These are phyloP conservation scores for Perca flavescens DNA, from an alignment of 2,113 vertebrate species.

Conservation along the genomic window DNA sequence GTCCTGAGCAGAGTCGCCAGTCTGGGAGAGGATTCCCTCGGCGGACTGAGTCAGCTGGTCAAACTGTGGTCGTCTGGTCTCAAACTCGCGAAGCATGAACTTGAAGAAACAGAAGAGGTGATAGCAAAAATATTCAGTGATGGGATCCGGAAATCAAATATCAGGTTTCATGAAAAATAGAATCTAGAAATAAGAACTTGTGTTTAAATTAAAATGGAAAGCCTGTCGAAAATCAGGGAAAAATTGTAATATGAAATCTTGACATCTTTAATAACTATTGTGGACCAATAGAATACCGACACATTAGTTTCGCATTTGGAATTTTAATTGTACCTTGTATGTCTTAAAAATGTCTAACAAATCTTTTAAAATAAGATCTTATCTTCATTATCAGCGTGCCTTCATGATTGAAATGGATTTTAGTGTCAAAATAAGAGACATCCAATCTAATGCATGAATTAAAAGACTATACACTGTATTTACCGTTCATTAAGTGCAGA, in stretches of 20 bases:
- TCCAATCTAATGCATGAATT: background rate
- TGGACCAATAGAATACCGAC: background rate
- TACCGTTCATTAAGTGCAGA: background rate
- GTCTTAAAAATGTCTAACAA: background rate
- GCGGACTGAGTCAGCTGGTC: slow-evolving; percentile 94
- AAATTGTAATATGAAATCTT: background rate
- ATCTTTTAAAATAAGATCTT: background rate
- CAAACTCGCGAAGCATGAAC: slow-evolving; percentile 99
- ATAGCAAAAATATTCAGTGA: no score
- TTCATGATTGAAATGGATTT: background rate
- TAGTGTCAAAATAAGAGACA: background rate
- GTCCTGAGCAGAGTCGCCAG: slow-evolving; percentile 81
- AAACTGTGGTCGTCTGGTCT: slow-evolving; percentile 92
- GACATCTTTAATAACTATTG: no score
- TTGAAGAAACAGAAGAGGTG: slow-evolving; percentile 56
- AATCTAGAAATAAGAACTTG: background rate
- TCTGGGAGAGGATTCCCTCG: slow-evolving; percentile 89
- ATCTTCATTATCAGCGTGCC: background rate
- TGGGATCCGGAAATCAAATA: background rate
- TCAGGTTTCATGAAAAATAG: background rate
- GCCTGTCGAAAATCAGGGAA: background rate
- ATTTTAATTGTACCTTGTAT: background rate
- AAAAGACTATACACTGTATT: background rate
- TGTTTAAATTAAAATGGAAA: background rate
- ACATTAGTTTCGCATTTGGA: background rate